Conservation (phyloP, 2,113 vertebrate genomes). For the Carassius auratus region DNA sequence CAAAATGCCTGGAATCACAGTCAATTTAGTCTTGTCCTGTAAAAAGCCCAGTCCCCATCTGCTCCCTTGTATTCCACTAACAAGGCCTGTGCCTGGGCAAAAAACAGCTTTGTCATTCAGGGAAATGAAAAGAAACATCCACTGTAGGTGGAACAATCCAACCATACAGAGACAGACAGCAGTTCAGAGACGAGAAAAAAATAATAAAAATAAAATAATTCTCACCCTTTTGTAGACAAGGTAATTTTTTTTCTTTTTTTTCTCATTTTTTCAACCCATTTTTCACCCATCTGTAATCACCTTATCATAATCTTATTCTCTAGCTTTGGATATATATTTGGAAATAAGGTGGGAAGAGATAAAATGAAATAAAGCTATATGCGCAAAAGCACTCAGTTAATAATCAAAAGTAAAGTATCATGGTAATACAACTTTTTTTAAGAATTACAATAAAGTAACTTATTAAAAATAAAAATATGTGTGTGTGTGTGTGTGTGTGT, state of each 20-base stretch:
- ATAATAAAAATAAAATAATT: background rate
- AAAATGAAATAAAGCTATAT: constrained; percentile 21
- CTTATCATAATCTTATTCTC: constrained; percentile 43
- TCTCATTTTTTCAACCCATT: background rate
- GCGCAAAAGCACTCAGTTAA: background rate
- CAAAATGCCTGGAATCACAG: constrained; percentile 55
- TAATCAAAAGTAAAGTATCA: constrained; percentile 21
- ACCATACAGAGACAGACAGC: constrained; percentile 39
- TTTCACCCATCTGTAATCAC: constrained; percentile 38
- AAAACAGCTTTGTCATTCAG: constrained; percentile 59
- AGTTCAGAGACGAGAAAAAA: constrained; percentile 1
- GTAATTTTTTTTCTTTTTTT: background rate
- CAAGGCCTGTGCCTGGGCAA: constrained; percentile 46
- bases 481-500: too few species aligned
- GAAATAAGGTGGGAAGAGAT: constrained; percentile 37
- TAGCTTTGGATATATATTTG: constrained; percentile 2
- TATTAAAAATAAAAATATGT: background rate
- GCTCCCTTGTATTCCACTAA: constrained; percentile 55
- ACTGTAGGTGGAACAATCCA: constrained; percentile 46
- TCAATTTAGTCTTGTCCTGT: constrained; percentile 52
- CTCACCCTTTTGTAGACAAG: constrained; percentile 1
- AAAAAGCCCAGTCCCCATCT: constrained; percentile 59
- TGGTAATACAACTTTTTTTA: background rate
- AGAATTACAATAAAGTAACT: background rate
- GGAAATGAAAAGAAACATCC: constrained; percentile 54